Evolutionary conservation across 2,888 invertebrate species (phyloP).

Genomic region (Byasa hedistus): DNA sequence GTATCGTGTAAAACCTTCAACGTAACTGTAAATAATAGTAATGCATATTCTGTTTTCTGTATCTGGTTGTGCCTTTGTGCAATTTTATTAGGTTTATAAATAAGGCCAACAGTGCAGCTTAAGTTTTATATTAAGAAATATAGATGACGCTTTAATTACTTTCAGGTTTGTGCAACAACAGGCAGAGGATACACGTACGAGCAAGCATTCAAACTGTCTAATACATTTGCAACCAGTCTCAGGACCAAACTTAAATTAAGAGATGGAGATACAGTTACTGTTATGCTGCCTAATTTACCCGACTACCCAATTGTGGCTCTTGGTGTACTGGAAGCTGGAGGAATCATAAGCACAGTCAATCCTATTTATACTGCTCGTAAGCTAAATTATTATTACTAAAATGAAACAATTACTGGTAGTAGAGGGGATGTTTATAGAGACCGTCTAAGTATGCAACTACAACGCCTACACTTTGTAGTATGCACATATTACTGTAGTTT

Average conservation of each 20-base stretch:
- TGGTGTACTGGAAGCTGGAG: conserved; percentile 85
- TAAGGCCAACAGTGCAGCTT: too few relatives aligned
- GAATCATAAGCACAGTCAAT: conserved; percentile 86
- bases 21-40: too few relatives aligned
- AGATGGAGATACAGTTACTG: conserved; percentile 83
- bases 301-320: conserved; percentile 84
- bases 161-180: conserved; percentile 86
- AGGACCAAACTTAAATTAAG: conserved; percentile 82
- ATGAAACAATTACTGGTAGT: too few relatives aligned
- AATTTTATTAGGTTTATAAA: too few relatives aligned
- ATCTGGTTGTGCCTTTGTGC: too few relatives aligned
- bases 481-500: too few relatives aligned
- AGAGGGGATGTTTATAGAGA: too few relatives aligned
- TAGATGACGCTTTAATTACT: conserved; percentile 25
- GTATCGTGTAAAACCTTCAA: too few relatives aligned
- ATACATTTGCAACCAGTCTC: conserved; percentile 83
- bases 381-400: conserved; percentile 34
- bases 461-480: too few relatives aligned
- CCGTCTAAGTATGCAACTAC: too few relatives aligned
- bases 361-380: conserved; percentile 85
- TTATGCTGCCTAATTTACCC: conserved; percentile 87
- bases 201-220: conserved; percentile 82
- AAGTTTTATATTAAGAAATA: too few relatives aligned
- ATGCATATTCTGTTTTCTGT: too few relatives aligned
- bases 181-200: conserved; percentile 87